phyloP scores from a whole-genome alignment of 2,888 invertebrate species.

The Lepidocyrtoides sp. region DNA sequence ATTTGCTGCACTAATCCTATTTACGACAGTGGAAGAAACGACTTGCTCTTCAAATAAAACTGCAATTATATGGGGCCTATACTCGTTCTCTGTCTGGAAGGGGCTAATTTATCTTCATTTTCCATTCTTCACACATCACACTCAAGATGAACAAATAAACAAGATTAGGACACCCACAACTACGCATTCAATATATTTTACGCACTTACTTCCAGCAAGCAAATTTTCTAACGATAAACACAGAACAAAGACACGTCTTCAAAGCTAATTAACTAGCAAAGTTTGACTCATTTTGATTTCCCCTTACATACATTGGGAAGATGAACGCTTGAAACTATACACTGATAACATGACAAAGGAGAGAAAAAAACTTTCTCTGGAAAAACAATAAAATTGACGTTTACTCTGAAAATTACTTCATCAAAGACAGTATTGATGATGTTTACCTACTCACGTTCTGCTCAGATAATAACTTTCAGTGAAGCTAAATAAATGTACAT shows the following conservation, averaged over 20 bases:
- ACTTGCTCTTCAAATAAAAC: constrained; percentile 7
- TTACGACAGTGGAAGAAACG: not conserved
- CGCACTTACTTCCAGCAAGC: too few species aligned
- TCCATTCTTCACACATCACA: constrained; percentile 27
- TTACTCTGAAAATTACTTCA: constrained; percentile 28
- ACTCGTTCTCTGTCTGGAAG: not conserved
- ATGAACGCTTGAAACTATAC: not conserved
- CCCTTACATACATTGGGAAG: too few species aligned
- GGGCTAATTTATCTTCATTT: constrained; percentile 61
- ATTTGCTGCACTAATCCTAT: constrained; percentile 27
- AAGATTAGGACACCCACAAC: not conserved
- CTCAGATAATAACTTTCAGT: not conserved
- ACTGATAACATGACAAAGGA: constrained; percentile 1
- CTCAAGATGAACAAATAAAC: not conserved
- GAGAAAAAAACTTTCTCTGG: constrained; percentile 10
- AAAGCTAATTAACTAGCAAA: too few species aligned
- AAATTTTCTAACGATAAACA: too few species aligned
- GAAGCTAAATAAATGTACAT: not conserved
- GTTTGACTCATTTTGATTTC: too few species aligned
- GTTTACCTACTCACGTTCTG: not conserved
- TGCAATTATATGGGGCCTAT: constrained; percentile 27
- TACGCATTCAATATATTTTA: too few species aligned
- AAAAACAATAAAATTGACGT: not conserved
- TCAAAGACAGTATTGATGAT: constrained; percentile 41
- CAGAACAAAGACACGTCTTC: too few species aligned